phyloP scores from a whole-genome alignment of 2,797 vertebrate genomes.

The Austrolebias charrua region DNA sequence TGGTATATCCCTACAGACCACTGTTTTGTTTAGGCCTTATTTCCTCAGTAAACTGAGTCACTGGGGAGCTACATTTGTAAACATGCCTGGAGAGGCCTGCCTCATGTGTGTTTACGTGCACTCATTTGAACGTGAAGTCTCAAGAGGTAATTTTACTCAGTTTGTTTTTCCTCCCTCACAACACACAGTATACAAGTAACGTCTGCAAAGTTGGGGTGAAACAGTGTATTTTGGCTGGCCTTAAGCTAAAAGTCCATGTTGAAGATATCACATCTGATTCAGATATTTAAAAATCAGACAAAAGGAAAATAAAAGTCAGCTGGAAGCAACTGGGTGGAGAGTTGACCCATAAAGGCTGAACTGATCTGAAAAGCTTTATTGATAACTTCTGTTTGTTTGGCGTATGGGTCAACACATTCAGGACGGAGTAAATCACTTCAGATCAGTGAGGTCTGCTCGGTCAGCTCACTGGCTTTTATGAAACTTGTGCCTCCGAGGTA shows the following conservation, averaged over 20 bases:
- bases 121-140: conserved; percentile 53
- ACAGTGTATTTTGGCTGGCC: conserved; percentile 30
- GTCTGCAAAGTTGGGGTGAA: conserved; percentile 24
- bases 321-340: conserved; percentile 20
- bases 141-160: conserved; percentile 63
- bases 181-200: conserved; percentile 37
- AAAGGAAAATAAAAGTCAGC: conserved; percentile 12
- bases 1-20: conserved; percentile 60
- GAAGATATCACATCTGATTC: conserved; percentile 19
- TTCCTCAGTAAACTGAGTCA: conserved; percentile 61
- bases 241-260: conserved; percentile 49
- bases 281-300: conserved; percentile 9
- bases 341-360: conserved; percentile 24
- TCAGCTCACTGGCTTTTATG: conserved; percentile 21
- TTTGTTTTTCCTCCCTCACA: conserved; percentile 61
- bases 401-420: conserved; percentile 14
- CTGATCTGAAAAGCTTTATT: conserved; percentile 9
- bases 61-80: conserved; percentile 75
- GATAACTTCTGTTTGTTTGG: conserved; percentile 4
- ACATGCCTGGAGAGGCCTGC: conserved; percentile 70
- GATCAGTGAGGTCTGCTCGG: conserved; percentile 19
- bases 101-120: conserved; percentile 36
- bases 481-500: conserved; percentile 35
- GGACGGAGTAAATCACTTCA: conserved; percentile 5
- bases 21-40: conserved; percentile 73